Evolutionary conservation across 2,888 invertebrate genomes (phyloP).

Genomic region (Linyphia triangularis): DNA sequence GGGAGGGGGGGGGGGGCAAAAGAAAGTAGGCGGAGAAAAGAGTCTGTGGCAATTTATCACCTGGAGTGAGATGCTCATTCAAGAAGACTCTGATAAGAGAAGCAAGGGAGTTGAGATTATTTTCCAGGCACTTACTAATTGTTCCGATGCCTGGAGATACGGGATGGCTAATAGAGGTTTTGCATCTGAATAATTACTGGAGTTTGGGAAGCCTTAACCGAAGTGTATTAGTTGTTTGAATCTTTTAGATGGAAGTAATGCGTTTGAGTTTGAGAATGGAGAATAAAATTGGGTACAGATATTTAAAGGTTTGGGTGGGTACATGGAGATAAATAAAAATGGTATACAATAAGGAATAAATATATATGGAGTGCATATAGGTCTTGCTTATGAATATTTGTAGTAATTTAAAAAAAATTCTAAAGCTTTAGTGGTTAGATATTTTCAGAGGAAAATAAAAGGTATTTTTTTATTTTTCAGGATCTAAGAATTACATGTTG

Average conservation of each 20-base stretch:
- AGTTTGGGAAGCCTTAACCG: not conserved
- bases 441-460: too few species aligned
- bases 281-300: not conserved
- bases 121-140: conserved; percentile 67
- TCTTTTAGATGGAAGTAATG: not conserved
- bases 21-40: conserved; percentile 6
- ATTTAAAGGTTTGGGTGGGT: too few species aligned
- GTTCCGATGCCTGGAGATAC: conserved; percentile 3
- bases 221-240: not conserved
- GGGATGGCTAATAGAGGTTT: not conserved
- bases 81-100: conserved; percentile 27
- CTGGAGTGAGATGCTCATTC: conserved; percentile 58
- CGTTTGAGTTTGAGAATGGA: not conserved
- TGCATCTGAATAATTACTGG: not conserved
- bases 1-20: not conserved
- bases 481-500: too few species aligned
- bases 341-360: too few species aligned
- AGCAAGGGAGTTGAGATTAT: conserved; percentile 45
- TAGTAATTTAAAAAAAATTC: too few species aligned
- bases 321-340: too few species aligned
- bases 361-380: too few species aligned
- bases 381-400: too few species aligned
- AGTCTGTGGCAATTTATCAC: conserved; percentile 57
- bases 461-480: too few species aligned
- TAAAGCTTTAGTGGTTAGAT: too few species aligned